Base-by-base conservation (phyloP, 2,113 vertebrate species). In the Sceloporus tristichus region DNA sequence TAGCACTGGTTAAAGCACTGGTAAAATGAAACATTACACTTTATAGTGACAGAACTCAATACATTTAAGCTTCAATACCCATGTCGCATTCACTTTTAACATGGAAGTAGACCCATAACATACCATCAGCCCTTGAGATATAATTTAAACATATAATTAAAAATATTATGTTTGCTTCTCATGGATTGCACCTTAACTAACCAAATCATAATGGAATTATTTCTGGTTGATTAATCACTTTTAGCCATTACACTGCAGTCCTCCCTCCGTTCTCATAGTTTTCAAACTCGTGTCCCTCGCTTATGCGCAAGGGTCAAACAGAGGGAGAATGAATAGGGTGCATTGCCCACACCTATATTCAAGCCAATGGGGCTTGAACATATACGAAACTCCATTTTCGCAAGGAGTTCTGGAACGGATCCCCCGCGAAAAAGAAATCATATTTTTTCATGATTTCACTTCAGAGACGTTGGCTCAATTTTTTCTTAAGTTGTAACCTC, bases 21-120 rank as follows among this genome's bases (percentile, higher is more conserved):
- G 89, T 93, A 93, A 93, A 82, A 93, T 92, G 91, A 94, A 93
- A 91, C 88, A 92, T 93, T 91, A 81, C 82, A 86, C 90, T 90
- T 80, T 84, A 56, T 27, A 91, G 62, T 88, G 65, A 82, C 0
- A 70, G 78, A 92, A 90, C 80, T 53, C 82, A 74, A 82, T 91
- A 85, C 70, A 76, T 85, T 59, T 19, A 6, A 84, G 85, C 85
- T 85, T 80, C 92, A 65, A 79, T 89, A 81, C 75, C 85, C 89
- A 89, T 90, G 88, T 89, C 48, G 7, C 48, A 48, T 48, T 48
- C 48, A 62, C 70, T 83, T 90, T 40, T 68, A 27, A 5, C 16
- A 13, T 0, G 0, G 91, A 75, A 85, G 82, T 21, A 42, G 66
- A 56, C 74, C 86, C 73, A 27, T 82, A 48, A 6, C 80, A 86